Percentiles rank a stretch among this genome's conserved stretches.
These are phyloP conservation scores for Diceros bicornis DNA, from an alignment of 2,797 vertebrate species.

Conservation along the genomic window DNA sequence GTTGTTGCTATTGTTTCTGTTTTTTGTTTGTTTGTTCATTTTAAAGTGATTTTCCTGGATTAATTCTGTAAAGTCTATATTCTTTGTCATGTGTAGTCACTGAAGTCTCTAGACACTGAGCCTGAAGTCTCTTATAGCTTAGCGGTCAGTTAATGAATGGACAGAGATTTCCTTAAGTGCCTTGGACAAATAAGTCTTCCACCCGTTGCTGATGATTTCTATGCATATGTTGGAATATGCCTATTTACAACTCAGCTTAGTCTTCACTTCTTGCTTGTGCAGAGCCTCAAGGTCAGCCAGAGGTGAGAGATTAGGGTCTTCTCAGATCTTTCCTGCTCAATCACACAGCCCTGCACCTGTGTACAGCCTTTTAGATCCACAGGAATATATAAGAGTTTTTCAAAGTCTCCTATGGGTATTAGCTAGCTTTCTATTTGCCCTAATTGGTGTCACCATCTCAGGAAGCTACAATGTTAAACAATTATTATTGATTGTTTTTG, in stretches of 20 bases:
- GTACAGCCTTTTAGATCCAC: background rate
- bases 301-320: background rate
- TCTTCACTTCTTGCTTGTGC: background rate
- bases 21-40: background rate
- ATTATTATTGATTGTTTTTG: background rate
- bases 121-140: background rate
- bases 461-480: background rate
- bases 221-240: background rate
- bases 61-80: background rate
- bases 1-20: background rate
- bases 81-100: background rate
- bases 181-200: background rate
- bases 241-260: background rate
- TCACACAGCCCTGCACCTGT: background rate
- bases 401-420: background rate
- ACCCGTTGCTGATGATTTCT: background rate
- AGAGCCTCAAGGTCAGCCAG: background rate
- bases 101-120: background rate
- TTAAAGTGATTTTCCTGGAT: background rate
- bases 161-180: background rate
- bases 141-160: background rate
- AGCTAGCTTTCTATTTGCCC: background rate
- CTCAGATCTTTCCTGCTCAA: background rate
- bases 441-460: background rate
- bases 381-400: background rate